These are phyloP conservation scores for Athrips mouffetella DNA, from an alignment of 2,888 invertebrate species.

Conservation along the genomic window DNA sequence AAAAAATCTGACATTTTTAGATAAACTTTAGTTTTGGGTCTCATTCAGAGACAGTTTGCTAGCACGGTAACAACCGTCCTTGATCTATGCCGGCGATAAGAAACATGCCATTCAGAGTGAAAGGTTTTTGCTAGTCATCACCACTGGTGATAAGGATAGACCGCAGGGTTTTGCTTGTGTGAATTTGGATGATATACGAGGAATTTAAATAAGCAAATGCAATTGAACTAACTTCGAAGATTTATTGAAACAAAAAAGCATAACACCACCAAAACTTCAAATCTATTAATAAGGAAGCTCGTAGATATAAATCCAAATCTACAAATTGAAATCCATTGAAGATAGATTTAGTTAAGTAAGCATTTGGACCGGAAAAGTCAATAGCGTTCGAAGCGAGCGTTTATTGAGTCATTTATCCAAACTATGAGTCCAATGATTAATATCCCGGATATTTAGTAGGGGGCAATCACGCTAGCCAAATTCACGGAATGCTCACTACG, in stretches of 20 bases:
- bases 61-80: not conserved
- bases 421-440: constrained; percentile 67
- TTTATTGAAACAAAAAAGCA: constrained; percentile 14
- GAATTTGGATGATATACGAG: too few relatives aligned
- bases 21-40: too few relatives aligned
- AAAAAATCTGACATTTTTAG: too few relatives aligned
- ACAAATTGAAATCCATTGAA: constrained; percentile 54
- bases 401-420: constrained; percentile 67
- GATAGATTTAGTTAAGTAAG: constrained; percentile 46
- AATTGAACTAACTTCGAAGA: too few relatives aligned
- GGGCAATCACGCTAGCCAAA: constrained; percentile 40
- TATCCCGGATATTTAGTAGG: constrained; percentile 65
- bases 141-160: too few relatives aligned
- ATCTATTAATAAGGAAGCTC: constrained; percentile 24
- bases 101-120: too few relatives aligned
- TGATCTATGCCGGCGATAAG: not conserved
- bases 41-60: not conserved
- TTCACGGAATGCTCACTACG: constrained; percentile 21
- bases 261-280: not conserved
- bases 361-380: constrained; percentile 50
- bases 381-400: constrained; percentile 51
- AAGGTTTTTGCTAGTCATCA: too few relatives aligned
- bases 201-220: too few relatives aligned
- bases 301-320: constrained; percentile 28
- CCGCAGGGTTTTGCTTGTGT: too few relatives aligned